These are phyloP conservation scores for Misgurnus mizolepis DNA, from an alignment of 2,113 vertebrate genomes.

Conservation along the genomic window DNA sequence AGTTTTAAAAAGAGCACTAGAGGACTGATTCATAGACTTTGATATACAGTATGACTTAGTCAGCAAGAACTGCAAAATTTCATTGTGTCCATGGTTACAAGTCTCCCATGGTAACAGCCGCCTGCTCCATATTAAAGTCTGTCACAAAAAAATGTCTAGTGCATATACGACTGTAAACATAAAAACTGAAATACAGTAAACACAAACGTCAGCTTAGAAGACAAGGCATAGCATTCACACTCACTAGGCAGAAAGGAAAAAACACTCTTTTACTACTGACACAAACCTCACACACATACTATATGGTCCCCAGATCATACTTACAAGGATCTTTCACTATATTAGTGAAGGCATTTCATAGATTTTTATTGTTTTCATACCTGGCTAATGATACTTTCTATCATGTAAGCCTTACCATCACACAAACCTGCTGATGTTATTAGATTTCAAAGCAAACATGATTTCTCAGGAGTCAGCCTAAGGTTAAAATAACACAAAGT, in stretches of 20 bases:
- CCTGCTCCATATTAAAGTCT: not conserved
- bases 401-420: not conserved
- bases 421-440: not conserved
- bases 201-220: not conserved
- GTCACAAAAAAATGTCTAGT: slow-evolving; percentile 20
- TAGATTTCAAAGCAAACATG: not conserved
- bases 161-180: not conserved
- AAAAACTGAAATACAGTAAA: not conserved
- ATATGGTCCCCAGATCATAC: not conserved
- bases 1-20: not conserved
- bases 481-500: not conserved
- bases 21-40: not conserved
- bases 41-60: not conserved
- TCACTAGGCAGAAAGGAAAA: not conserved
- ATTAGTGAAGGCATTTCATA: too few species aligned
- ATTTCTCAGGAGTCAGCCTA: too few species aligned
- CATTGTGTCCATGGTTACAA: slow-evolving; percentile 41
- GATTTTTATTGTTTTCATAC: not conserved
- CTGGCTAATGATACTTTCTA: not conserved
- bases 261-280: too few species aligned
- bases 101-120: slow-evolving; percentile 36
- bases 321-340: not conserved
- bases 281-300: too few species aligned
- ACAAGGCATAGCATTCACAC: not conserved
- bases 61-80: not conserved